phyloP scores from a whole-genome alignment of 2,888 invertebrate genomes.

The Auanema sp. region DNA sequence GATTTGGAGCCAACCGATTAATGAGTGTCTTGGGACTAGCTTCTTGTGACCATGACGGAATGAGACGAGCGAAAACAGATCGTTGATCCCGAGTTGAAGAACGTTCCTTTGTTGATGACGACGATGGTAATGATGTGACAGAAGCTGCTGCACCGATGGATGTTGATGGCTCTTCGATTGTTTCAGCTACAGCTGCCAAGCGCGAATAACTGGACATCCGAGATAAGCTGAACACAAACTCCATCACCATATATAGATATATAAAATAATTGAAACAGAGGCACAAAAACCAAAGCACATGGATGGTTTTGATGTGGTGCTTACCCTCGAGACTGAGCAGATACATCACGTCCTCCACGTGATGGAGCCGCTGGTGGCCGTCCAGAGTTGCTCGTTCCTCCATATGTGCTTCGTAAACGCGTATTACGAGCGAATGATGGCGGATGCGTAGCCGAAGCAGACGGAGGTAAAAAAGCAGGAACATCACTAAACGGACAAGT shows the following conservation, averaged over 20 bases:
- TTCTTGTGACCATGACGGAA: slow-evolving; percentile 30
- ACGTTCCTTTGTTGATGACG: neutral
- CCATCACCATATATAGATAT: slow-evolving; percentile 5
- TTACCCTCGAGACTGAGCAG: neutral
- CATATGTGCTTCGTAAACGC: slow-evolving; percentile 16
- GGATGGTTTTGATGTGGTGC: too few relatives aligned
- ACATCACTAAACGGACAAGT: slow-evolving; percentile 13
- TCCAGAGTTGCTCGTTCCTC: slow-evolving; percentile 6
- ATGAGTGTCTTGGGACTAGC: slow-evolving; percentile 18
- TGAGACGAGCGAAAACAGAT: slow-evolving; percentile 42
- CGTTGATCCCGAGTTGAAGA: neutral
- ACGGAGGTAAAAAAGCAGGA: slow-evolving; percentile 4
- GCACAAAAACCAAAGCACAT: too few relatives aligned
- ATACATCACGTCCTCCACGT: neutral
- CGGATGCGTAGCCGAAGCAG: slow-evolving; percentile 24
- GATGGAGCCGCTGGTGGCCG: slow-evolving; percentile 3
- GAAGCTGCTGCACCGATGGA: slow-evolving; percentile 1
- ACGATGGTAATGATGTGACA: neutral
- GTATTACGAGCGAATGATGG: slow-evolving; percentile 17
- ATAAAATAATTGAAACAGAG: neutral
- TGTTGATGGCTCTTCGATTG: slow-evolving; percentile 5
- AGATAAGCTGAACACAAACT: slow-evolving; percentile 19
- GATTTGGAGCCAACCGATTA: slow-evolving; percentile 5
- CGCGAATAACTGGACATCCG: slow-evolving; percentile 14
- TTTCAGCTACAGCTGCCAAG: slow-evolving; percentile 15